Evolutionary conservation across 2,888 invertebrate species (phyloP).

Genomic region (Sabellastarte sp.): DNA sequence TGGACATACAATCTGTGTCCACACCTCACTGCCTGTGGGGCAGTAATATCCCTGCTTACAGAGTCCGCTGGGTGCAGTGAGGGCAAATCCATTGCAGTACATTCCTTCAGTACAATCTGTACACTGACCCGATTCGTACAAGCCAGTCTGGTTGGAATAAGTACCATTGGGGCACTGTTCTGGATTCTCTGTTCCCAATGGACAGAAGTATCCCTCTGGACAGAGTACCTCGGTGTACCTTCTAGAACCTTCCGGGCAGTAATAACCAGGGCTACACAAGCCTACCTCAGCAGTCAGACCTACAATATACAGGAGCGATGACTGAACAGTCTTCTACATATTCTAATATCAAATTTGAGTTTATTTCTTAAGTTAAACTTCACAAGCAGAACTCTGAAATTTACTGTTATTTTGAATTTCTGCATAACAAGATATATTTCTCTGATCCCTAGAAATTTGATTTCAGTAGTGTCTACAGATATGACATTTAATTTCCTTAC

Average conservation of each 20-base stretch:
- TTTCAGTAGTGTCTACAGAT: no score
- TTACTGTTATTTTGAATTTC: no score
- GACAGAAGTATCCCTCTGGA: slow-evolving; percentile 51
- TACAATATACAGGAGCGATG: slow-evolving; percentile 16
- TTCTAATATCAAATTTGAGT: no score
- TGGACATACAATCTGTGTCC: slow-evolving; percentile 49
- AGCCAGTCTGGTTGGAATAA: slow-evolving; percentile 46
- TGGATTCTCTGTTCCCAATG: slow-evolving; percentile 39
- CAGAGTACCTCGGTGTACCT: slow-evolving; percentile 34
- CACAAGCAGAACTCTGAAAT: no score
- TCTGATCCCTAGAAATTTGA: no score
- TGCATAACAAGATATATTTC: no score
- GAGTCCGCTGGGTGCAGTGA: slow-evolving; percentile 43
- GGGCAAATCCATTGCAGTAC: slow-evolving; percentile 48
- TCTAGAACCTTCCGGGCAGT: slow-evolving; percentile 46
- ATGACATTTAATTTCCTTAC: no score
- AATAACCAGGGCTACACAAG: slow-evolving; percentile 44
- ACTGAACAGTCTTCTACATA: no score
- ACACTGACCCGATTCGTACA: slow-evolving; percentile 38
- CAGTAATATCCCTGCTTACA: slow-evolving; percentile 55
- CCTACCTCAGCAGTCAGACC: slow-evolving; percentile 46
- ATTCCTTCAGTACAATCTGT: slow-evolving; percentile 43
- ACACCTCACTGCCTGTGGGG: slow-evolving; percentile 46
- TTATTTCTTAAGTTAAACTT: no score
- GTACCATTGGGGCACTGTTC: slow-evolving; percentile 50